A percentile compares a stretch with the other conserved stretches of the same genome.
These are phyloP conservation scores for Cylindroiulus punctatus DNA, from an alignment of 2,888 invertebrate species.

Conservation along the genomic window DNA sequence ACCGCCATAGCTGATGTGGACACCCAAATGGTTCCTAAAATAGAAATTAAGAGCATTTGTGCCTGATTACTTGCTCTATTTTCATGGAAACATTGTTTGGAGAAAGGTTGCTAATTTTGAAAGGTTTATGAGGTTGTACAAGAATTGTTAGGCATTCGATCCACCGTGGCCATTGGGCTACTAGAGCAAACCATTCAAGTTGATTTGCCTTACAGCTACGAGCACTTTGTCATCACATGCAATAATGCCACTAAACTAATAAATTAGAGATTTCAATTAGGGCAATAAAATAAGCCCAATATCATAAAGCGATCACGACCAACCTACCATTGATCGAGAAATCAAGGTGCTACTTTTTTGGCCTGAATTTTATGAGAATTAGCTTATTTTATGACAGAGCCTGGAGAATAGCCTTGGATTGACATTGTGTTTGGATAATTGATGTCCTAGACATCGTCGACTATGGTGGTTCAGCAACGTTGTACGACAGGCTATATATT, in stretches of 20 bases:
- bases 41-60: not conserved
- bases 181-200: not conserved
- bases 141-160: not conserved
- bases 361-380: not conserved
- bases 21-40: slow-evolving; percentile 75
- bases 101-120: no score
- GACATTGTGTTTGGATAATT: not conserved
- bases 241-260: slow-evolving; percentile 18
- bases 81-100: no score
- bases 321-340: not conserved
- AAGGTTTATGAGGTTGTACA: no score
- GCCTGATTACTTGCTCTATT: no score
- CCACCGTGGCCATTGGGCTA: not conserved
- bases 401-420: not conserved
- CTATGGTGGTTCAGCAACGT: not conserved
- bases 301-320: not conserved
- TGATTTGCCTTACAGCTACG: not conserved
- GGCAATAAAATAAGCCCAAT: not conserved
- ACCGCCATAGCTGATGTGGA: slow-evolving; percentile 85
- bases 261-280: not conserved
- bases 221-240: not conserved
- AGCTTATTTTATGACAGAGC: not conserved
- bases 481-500: not conserved
- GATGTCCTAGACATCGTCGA: not conserved
- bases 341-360: not conserved